A percentile compares a stretch with the other conserved stretches of the same genome.
Conservation (phyloP, 1,140 invertebrate genomes). For the Papilio dardanus region DNA sequence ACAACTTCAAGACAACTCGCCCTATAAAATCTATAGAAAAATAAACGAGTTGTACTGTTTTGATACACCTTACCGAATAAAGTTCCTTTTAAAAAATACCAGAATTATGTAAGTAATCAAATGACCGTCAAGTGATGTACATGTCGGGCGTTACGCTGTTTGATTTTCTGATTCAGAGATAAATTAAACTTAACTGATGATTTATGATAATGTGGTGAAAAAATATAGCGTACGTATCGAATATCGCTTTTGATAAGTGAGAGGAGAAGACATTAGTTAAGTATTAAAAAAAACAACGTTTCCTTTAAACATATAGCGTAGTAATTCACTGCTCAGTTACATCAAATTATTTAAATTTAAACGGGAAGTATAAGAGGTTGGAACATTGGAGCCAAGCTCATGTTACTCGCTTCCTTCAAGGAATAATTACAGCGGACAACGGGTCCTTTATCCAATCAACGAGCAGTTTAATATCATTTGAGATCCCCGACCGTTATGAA, state of each 20-base stretch:
- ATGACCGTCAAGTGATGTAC: too few species aligned
- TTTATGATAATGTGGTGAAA: too few species aligned
- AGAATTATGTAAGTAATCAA: not conserved
- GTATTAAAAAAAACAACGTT: too few species aligned
- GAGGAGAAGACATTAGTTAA: too few species aligned
- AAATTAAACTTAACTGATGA: too few species aligned
- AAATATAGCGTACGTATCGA: too few species aligned
- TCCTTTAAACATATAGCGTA: too few species aligned
- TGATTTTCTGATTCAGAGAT: too few species aligned
- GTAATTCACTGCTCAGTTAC: too few species aligned
- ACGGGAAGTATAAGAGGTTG: constrained; percentile 3
- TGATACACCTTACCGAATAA: not conserved
- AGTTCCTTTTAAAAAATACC: not conserved
- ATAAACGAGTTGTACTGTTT: not conserved
- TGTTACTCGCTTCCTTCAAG: constrained; percentile 66
- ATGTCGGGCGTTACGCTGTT: too few species aligned
- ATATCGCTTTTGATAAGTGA: too few species aligned
- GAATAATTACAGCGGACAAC: constrained; percentile 70
- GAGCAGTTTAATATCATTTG: constrained; percentile 72
- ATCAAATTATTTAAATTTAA: constrained; percentile 1
- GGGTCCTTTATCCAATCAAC: constrained; percentile 71
- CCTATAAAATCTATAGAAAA: not conserved
- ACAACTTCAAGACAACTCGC: constrained; percentile 32
- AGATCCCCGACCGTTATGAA: constrained; percentile 58
- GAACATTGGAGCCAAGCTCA: constrained; percentile 43